These are phyloP conservation scores for Lampris incognitus DNA, from an alignment of 2,113 vertebrate genomes.

Conservation along the genomic window DNA sequence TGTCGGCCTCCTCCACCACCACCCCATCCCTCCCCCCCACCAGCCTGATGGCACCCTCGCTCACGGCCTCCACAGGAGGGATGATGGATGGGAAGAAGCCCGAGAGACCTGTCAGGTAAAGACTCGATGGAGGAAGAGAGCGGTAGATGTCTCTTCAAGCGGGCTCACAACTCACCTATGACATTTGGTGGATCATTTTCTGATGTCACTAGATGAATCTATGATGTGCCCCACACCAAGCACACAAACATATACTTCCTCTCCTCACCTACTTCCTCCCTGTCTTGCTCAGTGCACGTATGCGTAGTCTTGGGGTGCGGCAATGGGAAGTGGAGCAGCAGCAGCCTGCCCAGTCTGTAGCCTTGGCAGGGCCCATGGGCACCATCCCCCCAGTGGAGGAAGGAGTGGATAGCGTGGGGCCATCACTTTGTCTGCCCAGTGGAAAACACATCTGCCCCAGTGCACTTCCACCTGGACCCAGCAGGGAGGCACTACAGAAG, in stretches of 20 bases:
- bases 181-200: not conserved
- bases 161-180: too few relatives aligned
- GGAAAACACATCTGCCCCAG: conserved; percentile 86
- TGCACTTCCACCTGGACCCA: conserved; percentile 86
- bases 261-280: not conserved
- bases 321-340: conserved; percentile 69
- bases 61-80: conserved; percentile 61
- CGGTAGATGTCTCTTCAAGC: too few relatives aligned
- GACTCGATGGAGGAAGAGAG: not conserved
- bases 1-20: conserved; percentile 81
- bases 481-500: conserved; percentile 88
- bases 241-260: too few relatives aligned
- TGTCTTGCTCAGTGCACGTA: conserved; percentile 81
- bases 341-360: conserved; percentile 53
- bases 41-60: conserved; percentile 52
- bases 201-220: not conserved
- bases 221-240: not conserved
- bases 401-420: conserved; percentile 88
- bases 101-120: conserved; percentile 78
- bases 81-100: conserved; percentile 75
- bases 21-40: conserved; percentile 68
- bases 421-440: conserved; percentile 86
- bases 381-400: conserved; percentile 76
- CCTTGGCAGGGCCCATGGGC: conserved; percentile 44
- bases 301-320: conserved; percentile 86